phyloP scores from a whole-genome alignment of 2,888 invertebrate genomes.

The Tridacna crocea region DNA sequence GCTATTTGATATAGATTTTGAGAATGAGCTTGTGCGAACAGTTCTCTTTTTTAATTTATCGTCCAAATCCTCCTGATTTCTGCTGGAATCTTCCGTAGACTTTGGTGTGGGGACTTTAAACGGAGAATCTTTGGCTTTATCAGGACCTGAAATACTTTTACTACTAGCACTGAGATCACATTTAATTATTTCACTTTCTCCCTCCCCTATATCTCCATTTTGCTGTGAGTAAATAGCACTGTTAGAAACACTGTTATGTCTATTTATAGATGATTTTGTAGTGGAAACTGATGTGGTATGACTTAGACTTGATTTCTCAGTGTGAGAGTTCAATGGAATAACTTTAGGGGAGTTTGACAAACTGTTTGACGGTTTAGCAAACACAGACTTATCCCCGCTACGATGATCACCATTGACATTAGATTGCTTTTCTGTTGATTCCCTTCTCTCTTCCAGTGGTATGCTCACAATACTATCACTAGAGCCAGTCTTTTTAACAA shows the following conservation, averaged over 20 bases:
- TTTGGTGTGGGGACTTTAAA: constrained; percentile 77
- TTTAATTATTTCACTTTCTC: not conserved
- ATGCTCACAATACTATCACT: constrained; percentile 55
- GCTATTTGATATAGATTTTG: constrained; percentile 62
- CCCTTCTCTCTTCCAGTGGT: constrained; percentile 43
- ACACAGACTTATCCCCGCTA: not conserved
- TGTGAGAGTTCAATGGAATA: constrained; percentile 56
- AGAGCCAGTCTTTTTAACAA: constrained; percentile 20
- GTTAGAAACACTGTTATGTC: constrained; percentile 20
- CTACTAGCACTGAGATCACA: constrained; percentile 5
- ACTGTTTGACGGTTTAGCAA: not conserved
- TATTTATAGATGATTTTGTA: constrained; percentile 1
- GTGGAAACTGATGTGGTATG: constrained; percentile 4
- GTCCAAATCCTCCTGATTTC: constrained; percentile 62
- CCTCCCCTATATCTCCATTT: constrained; percentile 51
- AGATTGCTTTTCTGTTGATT: constrained; percentile 1
- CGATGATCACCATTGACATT: not conserved
- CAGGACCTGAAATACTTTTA: constrained; percentile 9
- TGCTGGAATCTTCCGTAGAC: constrained; percentile 61
- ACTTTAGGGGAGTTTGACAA: constrained; percentile 33
- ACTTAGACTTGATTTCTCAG: constrained; percentile 33
- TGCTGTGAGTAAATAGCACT: constrained; percentile 29
- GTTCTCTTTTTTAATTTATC: constrained; percentile 56
- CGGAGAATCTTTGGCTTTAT: constrained; percentile 54
- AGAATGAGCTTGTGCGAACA: constrained; percentile 50